Percentiles rank a stretch among this genome's conserved stretches.
These are phyloP conservation scores for Hippocampus guttulatus DNA, from an alignment of 2,113 vertebrate species.

Conservation along the genomic window DNA sequence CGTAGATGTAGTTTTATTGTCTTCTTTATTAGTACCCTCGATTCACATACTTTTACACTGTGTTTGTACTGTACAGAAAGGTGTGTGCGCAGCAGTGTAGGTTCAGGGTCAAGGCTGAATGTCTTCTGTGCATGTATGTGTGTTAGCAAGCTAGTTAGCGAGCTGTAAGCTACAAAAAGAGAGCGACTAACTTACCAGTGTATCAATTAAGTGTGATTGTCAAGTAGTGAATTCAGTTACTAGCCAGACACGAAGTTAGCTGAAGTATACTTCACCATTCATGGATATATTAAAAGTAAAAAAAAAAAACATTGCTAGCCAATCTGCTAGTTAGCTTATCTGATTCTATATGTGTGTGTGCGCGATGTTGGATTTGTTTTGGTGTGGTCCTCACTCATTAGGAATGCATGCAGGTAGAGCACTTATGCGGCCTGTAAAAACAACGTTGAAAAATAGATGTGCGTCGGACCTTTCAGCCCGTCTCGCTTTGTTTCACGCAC, in stretches of 20 bases:
- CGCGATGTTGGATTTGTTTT: constrained; percentile 7
- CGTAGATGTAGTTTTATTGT: constrained; percentile 49
- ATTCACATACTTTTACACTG: neutral
- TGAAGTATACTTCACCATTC: too few species aligned
- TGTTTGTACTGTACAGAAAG: constrained; percentile 27
- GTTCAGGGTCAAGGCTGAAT: constrained; percentile 38
- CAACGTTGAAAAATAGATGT: constrained; percentile 42
- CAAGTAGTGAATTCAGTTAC: too few species aligned
- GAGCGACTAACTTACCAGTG: too few species aligned
- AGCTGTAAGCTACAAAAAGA: too few species aligned
- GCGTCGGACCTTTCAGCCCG: neutral
- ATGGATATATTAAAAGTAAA: too few species aligned
- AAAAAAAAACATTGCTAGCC: too few species aligned
- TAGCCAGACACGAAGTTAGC: too few species aligned
- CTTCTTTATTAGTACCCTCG: constrained; percentile 25
- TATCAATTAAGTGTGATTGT: too few species aligned
- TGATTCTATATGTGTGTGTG: constrained; percentile 1
- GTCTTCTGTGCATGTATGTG: constrained; percentile 2
- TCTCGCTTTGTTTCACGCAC: constrained; percentile 18
- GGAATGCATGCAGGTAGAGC: constrained; percentile 28
- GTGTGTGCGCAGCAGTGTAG: constrained; percentile 32
- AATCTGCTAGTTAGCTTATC: too few species aligned
- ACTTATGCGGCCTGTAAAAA: constrained; percentile 47
- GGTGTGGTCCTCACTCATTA: constrained; percentile 16
- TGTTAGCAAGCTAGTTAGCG: neutral